These are phyloP conservation scores for Podarcis raffonei DNA, from an alignment of 2,113 vertebrate genomes.

Conservation along the genomic window DNA sequence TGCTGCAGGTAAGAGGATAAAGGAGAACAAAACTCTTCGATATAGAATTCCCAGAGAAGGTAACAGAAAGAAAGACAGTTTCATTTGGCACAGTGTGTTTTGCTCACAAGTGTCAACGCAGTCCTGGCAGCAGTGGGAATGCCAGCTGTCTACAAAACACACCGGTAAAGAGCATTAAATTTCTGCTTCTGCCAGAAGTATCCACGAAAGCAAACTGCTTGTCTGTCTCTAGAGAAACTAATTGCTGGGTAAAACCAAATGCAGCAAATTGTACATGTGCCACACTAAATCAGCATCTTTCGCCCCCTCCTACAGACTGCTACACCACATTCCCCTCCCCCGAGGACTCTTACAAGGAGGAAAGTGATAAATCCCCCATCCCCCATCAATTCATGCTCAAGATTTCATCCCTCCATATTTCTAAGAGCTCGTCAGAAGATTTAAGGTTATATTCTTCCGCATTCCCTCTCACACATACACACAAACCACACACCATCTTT, in stretches of 20 bases:
- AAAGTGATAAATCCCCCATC: not conserved
- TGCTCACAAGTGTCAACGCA: not conserved
- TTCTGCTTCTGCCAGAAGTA: not conserved
- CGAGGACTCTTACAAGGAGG: not conserved
- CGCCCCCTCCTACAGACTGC: not conserved
- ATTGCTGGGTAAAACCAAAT: not conserved
- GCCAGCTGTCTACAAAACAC: not conserved
- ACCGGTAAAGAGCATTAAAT: not conserved
- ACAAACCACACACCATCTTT: not conserved
- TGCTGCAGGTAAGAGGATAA: too few relatives aligned
- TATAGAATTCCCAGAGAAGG: not conserved
- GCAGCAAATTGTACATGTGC: not conserved
- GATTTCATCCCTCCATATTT: not conserved
- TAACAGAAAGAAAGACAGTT: not conserved
- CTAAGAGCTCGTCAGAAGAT: not conserved
- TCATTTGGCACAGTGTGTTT: not conserved
- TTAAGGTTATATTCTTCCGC: not conserved
- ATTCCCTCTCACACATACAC: not conserved
- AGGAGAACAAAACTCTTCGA: not conserved
- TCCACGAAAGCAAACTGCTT: slow-evolving; percentile 18
- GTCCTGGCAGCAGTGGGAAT: not conserved
- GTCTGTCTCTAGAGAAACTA: not conserved
- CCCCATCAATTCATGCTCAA: not conserved
- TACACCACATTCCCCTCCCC: too few relatives aligned
- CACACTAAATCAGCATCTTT: not conserved